Conservation (phyloP, 2,113 vertebrate species). For the Rhadina sibilatrix region DNA sequence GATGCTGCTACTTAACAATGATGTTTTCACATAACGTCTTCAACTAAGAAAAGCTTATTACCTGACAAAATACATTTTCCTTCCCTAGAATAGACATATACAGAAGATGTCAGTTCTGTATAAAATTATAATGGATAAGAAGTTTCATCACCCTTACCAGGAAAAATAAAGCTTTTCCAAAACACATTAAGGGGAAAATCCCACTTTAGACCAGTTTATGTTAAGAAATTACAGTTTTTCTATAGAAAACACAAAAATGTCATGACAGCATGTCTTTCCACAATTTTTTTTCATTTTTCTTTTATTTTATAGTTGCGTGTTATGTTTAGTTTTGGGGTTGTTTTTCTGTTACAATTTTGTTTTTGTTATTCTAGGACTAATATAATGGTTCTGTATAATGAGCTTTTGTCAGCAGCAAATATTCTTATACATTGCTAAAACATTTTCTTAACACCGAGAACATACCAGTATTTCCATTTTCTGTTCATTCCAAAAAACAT, state of each 20-base stretch:
- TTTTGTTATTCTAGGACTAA: neutral
- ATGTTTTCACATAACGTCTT: neutral
- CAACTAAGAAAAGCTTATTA: neutral
- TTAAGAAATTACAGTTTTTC: neutral
- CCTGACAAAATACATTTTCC: neutral
- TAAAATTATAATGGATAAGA: neutral
- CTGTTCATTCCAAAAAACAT: neutral
- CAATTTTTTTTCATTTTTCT: neutral
- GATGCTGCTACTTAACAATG: rapidly evolving
- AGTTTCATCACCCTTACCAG: neutral
- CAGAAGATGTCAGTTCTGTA: neutral
- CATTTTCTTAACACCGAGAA: neutral
- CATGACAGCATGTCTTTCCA: neutral
- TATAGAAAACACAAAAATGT: neutral
- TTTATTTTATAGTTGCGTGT: neutral
- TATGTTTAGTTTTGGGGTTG: neutral
- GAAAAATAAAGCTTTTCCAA: neutral
- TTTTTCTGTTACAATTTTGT: neutral
- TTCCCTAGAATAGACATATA: neutral
- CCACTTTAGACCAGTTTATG: neutral
- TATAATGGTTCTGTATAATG: neutral
- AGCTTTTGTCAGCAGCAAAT: neutral
- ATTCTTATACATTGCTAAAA: neutral
- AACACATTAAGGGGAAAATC: neutral
- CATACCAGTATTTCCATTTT: neutral